phyloP scores from a whole-genome alignment of 2,113 vertebrate species.

The Ciconia maguari region DNA sequence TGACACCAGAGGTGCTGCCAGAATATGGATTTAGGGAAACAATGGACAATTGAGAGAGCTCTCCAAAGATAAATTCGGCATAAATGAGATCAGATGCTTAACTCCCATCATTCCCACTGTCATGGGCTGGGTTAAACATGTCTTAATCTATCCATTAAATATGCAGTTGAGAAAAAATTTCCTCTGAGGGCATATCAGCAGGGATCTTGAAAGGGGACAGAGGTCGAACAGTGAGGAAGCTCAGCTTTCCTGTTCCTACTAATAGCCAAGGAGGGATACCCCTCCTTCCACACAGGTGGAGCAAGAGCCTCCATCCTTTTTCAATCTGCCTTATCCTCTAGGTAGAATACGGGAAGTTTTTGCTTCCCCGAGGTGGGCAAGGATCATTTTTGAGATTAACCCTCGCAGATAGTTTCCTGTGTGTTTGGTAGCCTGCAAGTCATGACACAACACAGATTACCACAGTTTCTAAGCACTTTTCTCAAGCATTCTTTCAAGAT shows the following conservation, averaged over 20 bases:
- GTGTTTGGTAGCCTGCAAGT: neutral
- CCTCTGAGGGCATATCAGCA: constrained; percentile 27
- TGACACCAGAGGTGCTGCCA: constrained; percentile 49
- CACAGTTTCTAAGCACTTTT: neutral
- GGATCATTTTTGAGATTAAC: neutral
- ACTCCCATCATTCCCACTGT: constrained; percentile 6
- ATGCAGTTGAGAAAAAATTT: constrained; percentile 20
- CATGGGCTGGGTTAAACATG: neutral
- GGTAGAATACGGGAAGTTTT: constrained; percentile 6
- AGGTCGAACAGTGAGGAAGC: constrained; percentile 36
- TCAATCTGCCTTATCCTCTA: constrained; percentile 32
- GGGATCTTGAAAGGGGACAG: constrained; percentile 11
- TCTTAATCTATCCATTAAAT: constrained; percentile 37
- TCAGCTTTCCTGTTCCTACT: constrained; percentile 8
- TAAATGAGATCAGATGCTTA: constrained; percentile 59
- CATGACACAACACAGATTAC: neutral
- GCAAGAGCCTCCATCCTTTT: neutral
- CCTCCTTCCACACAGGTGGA: constrained; percentile 36
- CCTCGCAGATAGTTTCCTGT: neutral
- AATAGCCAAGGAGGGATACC: constrained; percentile 26
- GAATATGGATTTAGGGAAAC: constrained; percentile 63
- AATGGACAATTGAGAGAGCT: constrained; percentile 53
- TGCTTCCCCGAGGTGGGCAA: neutral
- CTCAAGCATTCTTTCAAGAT: neutral
- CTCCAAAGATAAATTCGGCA: constrained; percentile 37